A percentile compares a stretch with the other conserved stretches of the same genome.
Evolutionary conservation across 2,888 invertebrate species (phyloP).

Genomic region (Drosophila ustulata): DNA sequence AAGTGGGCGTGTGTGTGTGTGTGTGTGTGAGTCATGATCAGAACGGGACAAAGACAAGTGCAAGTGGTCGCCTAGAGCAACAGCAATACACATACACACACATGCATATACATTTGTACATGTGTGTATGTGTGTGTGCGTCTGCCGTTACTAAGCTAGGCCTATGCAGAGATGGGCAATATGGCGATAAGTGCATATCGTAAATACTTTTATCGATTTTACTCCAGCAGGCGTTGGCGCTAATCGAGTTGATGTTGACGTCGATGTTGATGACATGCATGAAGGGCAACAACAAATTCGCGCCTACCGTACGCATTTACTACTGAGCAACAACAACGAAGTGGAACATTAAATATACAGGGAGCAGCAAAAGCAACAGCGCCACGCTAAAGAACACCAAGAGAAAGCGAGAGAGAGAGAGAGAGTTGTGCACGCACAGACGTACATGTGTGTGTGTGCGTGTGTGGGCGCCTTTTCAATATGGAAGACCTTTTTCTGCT

Average conservation of each 20-base stretch:
- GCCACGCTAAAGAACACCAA: not conserved
- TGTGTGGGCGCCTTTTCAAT: conserved; percentile 43
- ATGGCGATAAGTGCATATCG: conserved; percentile 48
- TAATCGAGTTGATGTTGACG: conserved; percentile 71
- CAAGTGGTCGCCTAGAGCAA: conserved; percentile 61
- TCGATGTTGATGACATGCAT: conserved; percentile 66
- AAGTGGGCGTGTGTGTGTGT: conserved; percentile 30
- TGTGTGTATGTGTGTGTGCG: not conserved
- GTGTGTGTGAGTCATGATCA: conserved; percentile 45
- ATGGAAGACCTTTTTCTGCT: conserved; percentile 96
- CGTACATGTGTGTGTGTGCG: conserved; percentile 20
- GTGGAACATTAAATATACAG: conserved; percentile 18
- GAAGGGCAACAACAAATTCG: conserved; percentile 54
- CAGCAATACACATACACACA: conserved; percentile 16
- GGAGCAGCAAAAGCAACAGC: conserved; percentile 30
- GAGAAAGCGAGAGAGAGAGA: not conserved
- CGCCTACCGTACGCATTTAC: conserved; percentile 33
- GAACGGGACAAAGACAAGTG: conserved; percentile 26
- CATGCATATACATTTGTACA: conserved; percentile 2
- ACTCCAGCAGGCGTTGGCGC: conserved; percentile 52
- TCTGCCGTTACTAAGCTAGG: not conserved
- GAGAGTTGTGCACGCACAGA: conserved; percentile 14
- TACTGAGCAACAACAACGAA: conserved; percentile 26
- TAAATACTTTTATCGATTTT: conserved; percentile 72
- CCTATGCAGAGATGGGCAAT: conserved; percentile 18